Evolutionary conservation across 2,113 vertebrate species (phyloP), one percentile per base, ranked within the genome.

Genomic region (Chaetorhynchus papuensis): DNA sequence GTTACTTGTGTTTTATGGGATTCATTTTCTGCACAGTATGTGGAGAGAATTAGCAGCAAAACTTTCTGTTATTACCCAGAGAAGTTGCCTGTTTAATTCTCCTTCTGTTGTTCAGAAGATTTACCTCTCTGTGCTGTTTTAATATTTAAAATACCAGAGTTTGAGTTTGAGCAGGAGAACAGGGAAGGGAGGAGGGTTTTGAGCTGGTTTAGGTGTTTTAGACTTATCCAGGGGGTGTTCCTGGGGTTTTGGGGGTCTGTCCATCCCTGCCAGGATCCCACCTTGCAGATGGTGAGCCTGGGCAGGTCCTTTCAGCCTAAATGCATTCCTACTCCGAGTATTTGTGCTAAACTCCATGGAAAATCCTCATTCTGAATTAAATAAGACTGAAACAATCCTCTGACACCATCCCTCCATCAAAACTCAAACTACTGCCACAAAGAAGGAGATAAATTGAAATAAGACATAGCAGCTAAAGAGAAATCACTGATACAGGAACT

Each of bases 1-100:
- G 76, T 97, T 96, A 81, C 52, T 87, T 69, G 71, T 97, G 57
- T 90, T 97, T 98, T 96, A 96, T 82, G 91, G 59, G 85, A 78
- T 92, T 97, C 90, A 96, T 97, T 97, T 92, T 94, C 83, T 3
- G 41, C 93, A 97, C 95, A 96, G 84, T 95, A 93, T 94, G 95
- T n/a, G 86, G 30, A 91, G 95, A 37, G 42, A 94, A 92, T 93
- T 96, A 95, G 87, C 79, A 59, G 30, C 57, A 74, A 94, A 97
- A 92, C 45, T 78, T 93, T 85, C 79, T 85, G 91, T 94, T 96
- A 94, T 94, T 95, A 56, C 84, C 50, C 89, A 76, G 75, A 92
- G 57, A 94, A 95, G 87, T 68, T 89, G 59, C 69, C 92, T 95
- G 39, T 33, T 96, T 96, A 90, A 97, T 94, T 94, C 93, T 95